Percentiles rank a stretch among this genome's conserved stretches.
Evolutionary conservation across 1,140 invertebrate species (phyloP).

Genomic region (Anagrus nilaparvatae): DNA sequence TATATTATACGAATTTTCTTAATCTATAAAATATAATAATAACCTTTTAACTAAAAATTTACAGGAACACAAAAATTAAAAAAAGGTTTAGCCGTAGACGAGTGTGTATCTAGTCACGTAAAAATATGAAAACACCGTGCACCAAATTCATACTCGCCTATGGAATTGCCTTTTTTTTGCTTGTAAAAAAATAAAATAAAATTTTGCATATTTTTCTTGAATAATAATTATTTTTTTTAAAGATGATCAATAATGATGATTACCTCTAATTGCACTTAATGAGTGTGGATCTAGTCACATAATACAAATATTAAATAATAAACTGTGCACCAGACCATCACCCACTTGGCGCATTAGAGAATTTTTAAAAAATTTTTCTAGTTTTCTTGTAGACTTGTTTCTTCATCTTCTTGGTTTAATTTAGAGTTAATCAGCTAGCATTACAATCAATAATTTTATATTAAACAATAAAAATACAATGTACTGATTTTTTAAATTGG

Average conservation of each 20-base stretch:
- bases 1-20: too few relatives aligned
- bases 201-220: too few relatives aligned
- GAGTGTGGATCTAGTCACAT: conserved; percentile 85
- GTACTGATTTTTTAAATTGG: too few relatives aligned
- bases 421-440: too few relatives aligned
- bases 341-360: conserved; percentile 49
- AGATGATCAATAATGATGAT: conserved; percentile 15
- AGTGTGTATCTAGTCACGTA: conserved; percentile 79
- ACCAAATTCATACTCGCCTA: conserved; percentile 71
- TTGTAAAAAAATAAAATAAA: too few relatives aligned
- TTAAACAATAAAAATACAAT: too few relatives aligned
- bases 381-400: too few relatives aligned
- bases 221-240: too few relatives aligned
- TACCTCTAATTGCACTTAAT: conserved; percentile 47
- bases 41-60: background rate
- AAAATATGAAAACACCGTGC: conserved; percentile 45
- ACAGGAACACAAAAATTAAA: background rate
- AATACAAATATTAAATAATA: too few relatives aligned
- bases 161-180: conserved; percentile 44
- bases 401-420: too few relatives aligned
- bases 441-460: too few relatives aligned
- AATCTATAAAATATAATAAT: background rate
- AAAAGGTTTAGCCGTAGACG: conserved; percentile 56
- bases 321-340: conserved; percentile 61
- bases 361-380: too few relatives aligned